These are phyloP conservation scores for Thunnus albacares DNA, from an alignment of 2,797 vertebrate species.

Conservation along the genomic window DNA sequence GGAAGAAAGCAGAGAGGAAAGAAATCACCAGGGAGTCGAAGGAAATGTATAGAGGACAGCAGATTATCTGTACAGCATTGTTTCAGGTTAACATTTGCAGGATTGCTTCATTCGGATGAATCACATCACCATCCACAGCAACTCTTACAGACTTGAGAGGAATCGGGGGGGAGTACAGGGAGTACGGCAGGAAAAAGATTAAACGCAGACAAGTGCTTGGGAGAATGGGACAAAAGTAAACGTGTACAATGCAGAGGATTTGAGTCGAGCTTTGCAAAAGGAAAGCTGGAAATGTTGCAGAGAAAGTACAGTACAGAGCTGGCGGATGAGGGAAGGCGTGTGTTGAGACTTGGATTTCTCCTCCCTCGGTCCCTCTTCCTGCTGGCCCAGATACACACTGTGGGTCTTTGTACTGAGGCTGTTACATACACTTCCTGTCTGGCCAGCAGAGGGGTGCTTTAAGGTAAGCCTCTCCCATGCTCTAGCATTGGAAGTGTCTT, in stretches of 20 bases:
- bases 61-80: not conserved
- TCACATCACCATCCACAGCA: slow-evolving; percentile 18
- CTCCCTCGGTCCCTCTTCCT: slow-evolving; percentile 73
- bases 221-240: not conserved
- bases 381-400: slow-evolving; percentile 79
- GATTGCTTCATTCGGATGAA: not conserved
- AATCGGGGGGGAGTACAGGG: not conserved
- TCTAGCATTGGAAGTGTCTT: slow-evolving; percentile 44
- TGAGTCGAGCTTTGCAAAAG: slow-evolving; percentile 31
- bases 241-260: not conserved
- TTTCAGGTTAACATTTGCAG: not conserved
- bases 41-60: slow-evolving; percentile 1
- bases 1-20: slow-evolving; percentile 20
- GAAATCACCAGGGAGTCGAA: slow-evolving; percentile 1
- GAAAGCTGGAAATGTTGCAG: slow-evolving; percentile 22
- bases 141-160: not conserved
- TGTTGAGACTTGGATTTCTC: slow-evolving; percentile 75
- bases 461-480: slow-evolving; percentile 76
- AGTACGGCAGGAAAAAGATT: not conserved
- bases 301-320: slow-evolving; percentile 46
- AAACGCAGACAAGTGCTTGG: not conserved
- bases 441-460: slow-evolving; percentile 77
- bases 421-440: slow-evolving; percentile 80
- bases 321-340: slow-evolving; percentile 58
- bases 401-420: slow-evolving; percentile 78